phyloP scores from a whole-genome alignment of 2,888 invertebrate species.

The Drosophila mimetica region DNA sequence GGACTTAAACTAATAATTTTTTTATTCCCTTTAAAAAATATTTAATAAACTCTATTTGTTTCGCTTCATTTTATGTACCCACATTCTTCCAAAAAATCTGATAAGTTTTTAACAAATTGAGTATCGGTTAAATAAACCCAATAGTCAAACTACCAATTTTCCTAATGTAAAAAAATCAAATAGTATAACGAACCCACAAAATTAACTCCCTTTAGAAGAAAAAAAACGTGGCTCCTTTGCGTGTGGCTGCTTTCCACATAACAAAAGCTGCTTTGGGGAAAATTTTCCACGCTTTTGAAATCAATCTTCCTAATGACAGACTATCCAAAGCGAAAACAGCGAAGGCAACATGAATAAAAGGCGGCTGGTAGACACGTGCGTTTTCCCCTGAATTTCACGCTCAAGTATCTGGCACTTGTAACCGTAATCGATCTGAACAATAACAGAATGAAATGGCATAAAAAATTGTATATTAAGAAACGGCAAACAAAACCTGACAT shows the following conservation, averaged over 20 bases:
- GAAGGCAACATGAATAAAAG: constrained; percentile 22
- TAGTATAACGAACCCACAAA: constrained; percentile 5
- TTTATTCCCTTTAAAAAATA: no score
- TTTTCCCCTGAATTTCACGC: constrained; percentile 63
- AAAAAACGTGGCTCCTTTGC: constrained; percentile 25
- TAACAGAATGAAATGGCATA: constrained; percentile 47
- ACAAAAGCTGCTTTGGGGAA: constrained; percentile 53
- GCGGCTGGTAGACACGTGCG: constrained; percentile 69
- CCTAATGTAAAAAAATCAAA: neutral
- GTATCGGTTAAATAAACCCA: neutral
- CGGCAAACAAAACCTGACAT: constrained; percentile 31
- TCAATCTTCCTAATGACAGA: constrained; percentile 79
- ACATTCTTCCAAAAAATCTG: neutral
- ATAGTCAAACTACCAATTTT: neutral
- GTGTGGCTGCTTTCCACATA: constrained; percentile 49
- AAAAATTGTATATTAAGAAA: constrained; percentile 39
- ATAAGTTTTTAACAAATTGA: no score
- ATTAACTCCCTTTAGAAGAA: neutral
- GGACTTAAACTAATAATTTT: no score
- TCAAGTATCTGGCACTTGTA: constrained; percentile 76
- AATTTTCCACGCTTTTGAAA: constrained; percentile 67
- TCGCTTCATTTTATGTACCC: no score
- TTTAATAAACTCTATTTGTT: no score
- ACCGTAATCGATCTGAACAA: constrained; percentile 75
- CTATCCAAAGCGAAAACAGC: constrained; percentile 38